Evolutionary conservation across 2,113 vertebrate species (phyloP).

Genomic region (Callorhinus ursinus): DNA sequence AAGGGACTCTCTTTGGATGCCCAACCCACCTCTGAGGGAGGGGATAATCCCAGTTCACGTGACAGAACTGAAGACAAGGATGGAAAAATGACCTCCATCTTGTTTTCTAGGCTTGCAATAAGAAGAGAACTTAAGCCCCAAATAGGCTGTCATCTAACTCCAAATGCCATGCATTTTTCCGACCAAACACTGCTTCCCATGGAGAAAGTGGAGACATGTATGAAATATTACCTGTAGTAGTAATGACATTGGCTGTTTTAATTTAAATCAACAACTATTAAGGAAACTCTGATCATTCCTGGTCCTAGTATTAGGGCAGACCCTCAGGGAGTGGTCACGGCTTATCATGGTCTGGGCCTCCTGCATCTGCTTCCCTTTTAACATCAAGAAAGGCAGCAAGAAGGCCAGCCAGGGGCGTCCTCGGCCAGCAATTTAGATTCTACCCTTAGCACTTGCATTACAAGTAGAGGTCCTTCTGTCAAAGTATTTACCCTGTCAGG

Average conservation of each 20-base stretch:
- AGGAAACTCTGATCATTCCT: not conserved
- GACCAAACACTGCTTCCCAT: not conserved
- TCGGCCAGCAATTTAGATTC: not conserved
- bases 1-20: not conserved
- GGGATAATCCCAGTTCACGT: not conserved
- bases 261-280: not conserved
- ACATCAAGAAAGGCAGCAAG: not conserved
- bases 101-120: not conserved
- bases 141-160: not conserved
- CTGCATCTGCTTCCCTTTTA: not conserved
- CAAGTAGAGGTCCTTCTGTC: conserved; percentile 6
- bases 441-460: not conserved
- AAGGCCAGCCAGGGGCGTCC: not conserved
- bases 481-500: not conserved
- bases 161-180: not conserved
- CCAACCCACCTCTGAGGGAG: not conserved
- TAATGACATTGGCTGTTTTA: not conserved
- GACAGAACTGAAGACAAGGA: not conserved
- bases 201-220: not conserved
- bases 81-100: not conserved
- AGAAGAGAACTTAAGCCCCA: not conserved
- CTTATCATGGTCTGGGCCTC: not conserved
- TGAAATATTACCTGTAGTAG: not conserved
- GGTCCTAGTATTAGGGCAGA: not conserved
- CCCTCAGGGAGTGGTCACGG: not conserved